These are phyloP conservation scores for Sebastes taczanowskii DNA, from an alignment of 2,797 vertebrate genomes.

Conservation along the genomic window DNA sequence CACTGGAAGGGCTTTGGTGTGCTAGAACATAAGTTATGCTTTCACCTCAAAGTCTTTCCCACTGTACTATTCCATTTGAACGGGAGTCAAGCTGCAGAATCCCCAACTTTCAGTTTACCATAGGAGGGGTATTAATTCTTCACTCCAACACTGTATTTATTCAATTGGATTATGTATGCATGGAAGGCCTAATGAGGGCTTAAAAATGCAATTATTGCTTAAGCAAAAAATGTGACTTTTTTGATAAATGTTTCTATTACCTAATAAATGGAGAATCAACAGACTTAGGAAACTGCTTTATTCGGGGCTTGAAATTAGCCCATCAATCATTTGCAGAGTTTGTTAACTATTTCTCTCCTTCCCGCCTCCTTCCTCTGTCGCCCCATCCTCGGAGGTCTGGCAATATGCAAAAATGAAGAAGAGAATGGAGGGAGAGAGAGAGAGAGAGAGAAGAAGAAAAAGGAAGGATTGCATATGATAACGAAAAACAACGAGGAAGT, in stretches of 20 bases:
- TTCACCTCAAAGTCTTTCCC: conserved; percentile 31
- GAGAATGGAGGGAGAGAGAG: not conserved
- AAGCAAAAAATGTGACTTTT: conserved; percentile 88
- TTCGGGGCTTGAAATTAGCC: conserved; percentile 96
- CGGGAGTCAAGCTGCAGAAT: conserved; percentile 60
- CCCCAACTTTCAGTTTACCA: conserved; percentile 75
- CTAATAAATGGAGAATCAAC: conserved; percentile 98
- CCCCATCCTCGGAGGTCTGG: conserved; percentile 73
- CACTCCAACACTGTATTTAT: conserved; percentile 86
- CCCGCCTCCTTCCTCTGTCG: conserved; percentile 49
- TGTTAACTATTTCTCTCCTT: conserved; percentile 88
- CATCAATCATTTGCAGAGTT: conserved; percentile 97
- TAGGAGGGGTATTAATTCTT: conserved; percentile 82
- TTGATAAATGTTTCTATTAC: conserved; percentile 98
- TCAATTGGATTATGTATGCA: conserved; percentile 90
- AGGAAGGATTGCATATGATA: conserved; percentile 64
- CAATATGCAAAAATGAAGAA: conserved; percentile 58
- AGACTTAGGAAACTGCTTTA: conserved; percentile 97
- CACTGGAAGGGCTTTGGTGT: conserved; percentile 12
- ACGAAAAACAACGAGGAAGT: conserved; percentile 40
- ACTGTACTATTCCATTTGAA: conserved; percentile 30
- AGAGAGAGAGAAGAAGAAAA: not conserved
- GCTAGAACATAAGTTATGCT: not conserved
- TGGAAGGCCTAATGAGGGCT: conserved; percentile 90
- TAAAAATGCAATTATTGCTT: conserved; percentile 95